Base-by-base conservation (phyloP, 2,113 vertebrate genomes). In the Excalfactoria chinensis region DNA sequence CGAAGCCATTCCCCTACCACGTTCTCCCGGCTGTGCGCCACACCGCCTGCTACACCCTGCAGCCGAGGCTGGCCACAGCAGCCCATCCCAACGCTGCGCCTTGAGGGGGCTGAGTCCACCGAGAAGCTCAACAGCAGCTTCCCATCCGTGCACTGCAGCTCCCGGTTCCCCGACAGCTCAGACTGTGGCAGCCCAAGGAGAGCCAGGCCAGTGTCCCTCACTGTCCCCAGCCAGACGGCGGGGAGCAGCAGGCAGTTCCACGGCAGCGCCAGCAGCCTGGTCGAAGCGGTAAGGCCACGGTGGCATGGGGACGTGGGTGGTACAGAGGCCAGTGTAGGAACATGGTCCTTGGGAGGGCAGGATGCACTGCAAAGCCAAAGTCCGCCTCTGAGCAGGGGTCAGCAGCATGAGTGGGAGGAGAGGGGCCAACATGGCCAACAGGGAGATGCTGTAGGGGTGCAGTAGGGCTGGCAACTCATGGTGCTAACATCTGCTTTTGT, bases 41-140 rank as follows among this genome's bases (percentile, higher is more conserved):
- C 99, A 0, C 98, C 99, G 26, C 98, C 99, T 5, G 97, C 98
- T 67, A 98, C 98, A 8, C 98, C 98, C 7, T 97, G 98, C 95
- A 97, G 84, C 83, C 97, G 93, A 9, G 98, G 97, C 91, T 97
- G 98, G 95, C 97, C 95, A 18, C 96, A 86, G 0, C 96, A 97
- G 86, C 98, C 95, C 97, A 98, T 98, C 84, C 98, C 99, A 4
- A 98, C 98, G 20, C 97, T 99, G 89, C 97, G 97, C 87, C 96
- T 99, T 80, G 98, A 99, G 28, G 96, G 98, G 59, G 90, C 98
- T 0, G 98, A 98, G 76, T 99, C 99, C 90, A 98, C 97, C 13
- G 99, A 99, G 97, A 99, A 99, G 96, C 98, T 99, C 95, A 99
- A 99, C 97, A 99, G 98, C 98, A 99, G 99, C 97, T 98, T 99